These are phyloP conservation scores for Procambarus clarkii DNA, from an alignment of 1,140 invertebrate species.

Conservation along the genomic window DNA sequence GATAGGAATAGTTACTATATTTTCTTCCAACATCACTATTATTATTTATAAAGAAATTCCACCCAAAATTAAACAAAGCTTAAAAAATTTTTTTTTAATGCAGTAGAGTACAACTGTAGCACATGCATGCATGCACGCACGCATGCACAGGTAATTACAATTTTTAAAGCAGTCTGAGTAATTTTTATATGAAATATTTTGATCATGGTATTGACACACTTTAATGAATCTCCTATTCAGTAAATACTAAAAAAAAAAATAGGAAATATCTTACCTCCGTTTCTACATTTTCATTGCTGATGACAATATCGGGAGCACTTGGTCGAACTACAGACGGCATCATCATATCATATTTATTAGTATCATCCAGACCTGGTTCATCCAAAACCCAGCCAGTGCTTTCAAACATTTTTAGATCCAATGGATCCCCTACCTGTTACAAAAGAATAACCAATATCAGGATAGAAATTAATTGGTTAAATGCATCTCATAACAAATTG, in stretches of 20 bases:
- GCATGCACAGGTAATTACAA: no score
- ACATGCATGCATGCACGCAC: no score
- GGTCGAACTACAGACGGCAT: constrained; percentile 91
- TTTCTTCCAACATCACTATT: no score
- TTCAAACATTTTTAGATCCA: constrained; percentile 90
- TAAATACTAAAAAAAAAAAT: background rate
- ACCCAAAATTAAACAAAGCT: no score
- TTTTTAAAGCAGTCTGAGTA: no score
- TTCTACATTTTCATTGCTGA: constrained; percentile 73
- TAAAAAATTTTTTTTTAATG: no score
- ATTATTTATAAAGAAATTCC: constrained; percentile 73
- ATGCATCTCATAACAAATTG: no score
- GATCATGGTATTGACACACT: no score
- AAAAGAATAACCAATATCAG: constrained; percentile 74
- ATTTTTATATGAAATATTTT: no score
- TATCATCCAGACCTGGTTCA: constrained; percentile 91
- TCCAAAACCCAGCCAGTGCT: constrained; percentile 90
- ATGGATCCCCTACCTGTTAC: constrained; percentile 89
- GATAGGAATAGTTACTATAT: constrained; percentile 45
- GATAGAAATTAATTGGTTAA: background rate
- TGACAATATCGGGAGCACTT: constrained; percentile 70
- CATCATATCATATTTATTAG: constrained; percentile 89
- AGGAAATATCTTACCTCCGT: constrained; percentile 75
- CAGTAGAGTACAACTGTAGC: no score
- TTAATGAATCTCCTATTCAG: constrained; percentile 73